These are phyloP conservation scores for Tanypteryx hageni DNA, from an alignment of 2,888 invertebrate genomes.

Conservation along the genomic window DNA sequence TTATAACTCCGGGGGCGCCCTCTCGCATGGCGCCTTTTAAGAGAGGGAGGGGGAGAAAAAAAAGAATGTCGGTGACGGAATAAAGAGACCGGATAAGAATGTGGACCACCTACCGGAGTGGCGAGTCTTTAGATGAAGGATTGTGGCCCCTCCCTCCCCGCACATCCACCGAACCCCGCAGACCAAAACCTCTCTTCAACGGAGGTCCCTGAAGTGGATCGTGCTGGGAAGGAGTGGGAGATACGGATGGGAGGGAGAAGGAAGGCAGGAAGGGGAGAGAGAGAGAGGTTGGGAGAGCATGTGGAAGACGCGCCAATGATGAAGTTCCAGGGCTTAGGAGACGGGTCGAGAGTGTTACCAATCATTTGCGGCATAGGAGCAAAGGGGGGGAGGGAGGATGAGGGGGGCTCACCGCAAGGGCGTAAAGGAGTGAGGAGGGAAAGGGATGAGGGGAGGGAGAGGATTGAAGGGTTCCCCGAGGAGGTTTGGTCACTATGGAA, in stretches of 20 bases:
- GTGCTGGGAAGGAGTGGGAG: not conserved
- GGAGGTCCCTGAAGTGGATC: too few species aligned
- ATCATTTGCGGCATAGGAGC: not conserved
- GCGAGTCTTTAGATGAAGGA: too few species aligned
- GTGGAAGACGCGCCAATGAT: slow-evolving; percentile 4
- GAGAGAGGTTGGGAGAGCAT: not conserved
- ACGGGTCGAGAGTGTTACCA: slow-evolving; percentile 57
- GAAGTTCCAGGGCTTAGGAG: slow-evolving; percentile 2
- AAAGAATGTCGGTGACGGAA: not conserved
- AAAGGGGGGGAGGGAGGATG: not conserved
- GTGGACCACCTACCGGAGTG: too few species aligned
- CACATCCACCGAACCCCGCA: too few species aligned
- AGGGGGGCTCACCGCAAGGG: not conserved
- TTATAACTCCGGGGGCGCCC: not conserved
- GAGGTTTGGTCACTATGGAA: not conserved
- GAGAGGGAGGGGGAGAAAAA: not conserved
- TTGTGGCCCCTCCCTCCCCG: too few species aligned
- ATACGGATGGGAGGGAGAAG: not conserved
- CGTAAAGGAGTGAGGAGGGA: not conserved
- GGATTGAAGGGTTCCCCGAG: not conserved
- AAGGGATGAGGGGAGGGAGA: not conserved
- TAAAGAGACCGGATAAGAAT: not conserved
- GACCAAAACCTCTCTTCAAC: too few species aligned
- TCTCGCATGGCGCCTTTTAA: not conserved
- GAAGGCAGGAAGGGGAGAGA: not conserved